phyloP scores from a whole-genome alignment of 2,888 invertebrate genomes.

The Pogonocherus hispidulus region DNA sequence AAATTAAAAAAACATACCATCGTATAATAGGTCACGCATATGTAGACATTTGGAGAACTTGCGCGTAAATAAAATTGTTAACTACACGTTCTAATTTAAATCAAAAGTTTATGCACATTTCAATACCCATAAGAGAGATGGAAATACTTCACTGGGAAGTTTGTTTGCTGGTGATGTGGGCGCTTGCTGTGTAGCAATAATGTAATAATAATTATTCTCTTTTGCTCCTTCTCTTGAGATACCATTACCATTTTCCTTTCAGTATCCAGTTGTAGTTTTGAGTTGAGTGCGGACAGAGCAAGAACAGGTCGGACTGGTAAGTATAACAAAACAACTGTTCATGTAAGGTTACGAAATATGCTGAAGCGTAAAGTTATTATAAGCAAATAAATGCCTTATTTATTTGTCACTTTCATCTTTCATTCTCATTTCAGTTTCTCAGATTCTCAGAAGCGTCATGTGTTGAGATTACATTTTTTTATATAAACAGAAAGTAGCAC shows the following conservation, averaged over 20 bases:
- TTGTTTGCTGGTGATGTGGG: constrained; percentile 29
- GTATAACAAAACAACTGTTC: constrained; percentile 11
- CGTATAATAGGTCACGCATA: constrained; percentile 50
- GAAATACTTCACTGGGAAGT: constrained; percentile 24
- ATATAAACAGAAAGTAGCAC: no score
- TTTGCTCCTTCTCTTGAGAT: constrained; percentile 25
- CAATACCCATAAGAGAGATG: constrained; percentile 31
- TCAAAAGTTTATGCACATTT: constrained; percentile 19
- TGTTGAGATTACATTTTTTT: no score
- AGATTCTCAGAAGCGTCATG: no score
- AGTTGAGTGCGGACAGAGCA: constrained; percentile 19
- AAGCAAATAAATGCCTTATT: no score
- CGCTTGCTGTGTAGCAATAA: constrained; percentile 22
- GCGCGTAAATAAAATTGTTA: constrained; percentile 22
- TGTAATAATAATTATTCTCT: constrained; percentile 28
- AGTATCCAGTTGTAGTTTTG: constrained; percentile 32
- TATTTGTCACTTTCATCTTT: no score
- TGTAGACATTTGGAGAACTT: constrained; percentile 44
- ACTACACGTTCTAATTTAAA: constrained; percentile 38
- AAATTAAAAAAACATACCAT: constrained; percentile 39
- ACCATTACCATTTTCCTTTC: constrained; percentile 30
- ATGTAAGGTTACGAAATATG: not conserved
- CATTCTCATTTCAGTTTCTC: no score
- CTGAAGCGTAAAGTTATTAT: no score
- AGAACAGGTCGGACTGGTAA: constrained; percentile 26